Conservation (phyloP, 2,113 vertebrate genomes). For the Gracilinanus agilis region DNA sequence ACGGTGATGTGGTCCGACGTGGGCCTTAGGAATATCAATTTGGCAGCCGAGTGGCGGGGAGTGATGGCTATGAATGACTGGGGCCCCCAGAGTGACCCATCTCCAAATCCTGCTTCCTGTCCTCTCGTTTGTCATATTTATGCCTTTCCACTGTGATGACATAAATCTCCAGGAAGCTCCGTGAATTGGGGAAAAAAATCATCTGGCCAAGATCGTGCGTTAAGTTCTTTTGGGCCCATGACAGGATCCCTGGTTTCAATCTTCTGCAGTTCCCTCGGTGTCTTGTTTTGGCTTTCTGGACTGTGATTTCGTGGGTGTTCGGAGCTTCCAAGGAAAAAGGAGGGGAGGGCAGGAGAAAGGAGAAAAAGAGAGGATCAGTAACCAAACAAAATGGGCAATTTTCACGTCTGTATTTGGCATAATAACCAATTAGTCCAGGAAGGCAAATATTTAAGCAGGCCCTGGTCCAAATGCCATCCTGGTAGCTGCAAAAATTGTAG, state of each 20-base stretch:
- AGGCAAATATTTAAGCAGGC: background rate
- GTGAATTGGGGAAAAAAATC: constrained; percentile 48
- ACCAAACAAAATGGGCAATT: background rate
- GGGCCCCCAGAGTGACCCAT: background rate
- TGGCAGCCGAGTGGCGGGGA: background rate
- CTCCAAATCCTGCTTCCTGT: background rate
- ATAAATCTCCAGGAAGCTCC: constrained; percentile 32
- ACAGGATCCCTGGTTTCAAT: background rate
- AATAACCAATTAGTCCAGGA: background rate
- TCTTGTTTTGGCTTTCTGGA: background rate
- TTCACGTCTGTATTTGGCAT: constrained; percentile 27
- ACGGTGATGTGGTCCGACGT: background rate
- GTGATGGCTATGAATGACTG: background rate
- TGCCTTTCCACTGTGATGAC: background rate
- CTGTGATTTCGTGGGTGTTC: background rate
- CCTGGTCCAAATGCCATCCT: background rate
- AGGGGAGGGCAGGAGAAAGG: background rate
- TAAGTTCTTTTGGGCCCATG: background rate
- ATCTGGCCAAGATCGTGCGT: background rate
- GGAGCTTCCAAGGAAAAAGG: background rate
- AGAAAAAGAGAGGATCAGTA: background rate
- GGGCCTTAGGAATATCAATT: background rate
- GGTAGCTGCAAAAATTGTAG: background rate
- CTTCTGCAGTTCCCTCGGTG: background rate
- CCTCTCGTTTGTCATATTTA: background rate